These are phyloP conservation scores for Esox lucius DNA, from an alignment of 2,797 vertebrate genomes.

Conservation along the genomic window DNA sequence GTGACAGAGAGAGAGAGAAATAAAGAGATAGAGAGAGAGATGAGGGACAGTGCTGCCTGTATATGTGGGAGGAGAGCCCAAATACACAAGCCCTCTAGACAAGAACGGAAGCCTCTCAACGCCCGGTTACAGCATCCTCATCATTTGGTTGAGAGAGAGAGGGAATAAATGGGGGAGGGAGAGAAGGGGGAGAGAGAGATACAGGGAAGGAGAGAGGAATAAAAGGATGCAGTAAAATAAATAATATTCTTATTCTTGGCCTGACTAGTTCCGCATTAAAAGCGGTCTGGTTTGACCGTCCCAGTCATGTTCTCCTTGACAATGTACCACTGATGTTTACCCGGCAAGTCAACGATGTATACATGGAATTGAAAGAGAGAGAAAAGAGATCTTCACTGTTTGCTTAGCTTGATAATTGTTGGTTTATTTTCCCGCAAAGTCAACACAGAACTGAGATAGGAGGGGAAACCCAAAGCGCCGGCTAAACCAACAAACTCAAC, in stretches of 20 bases:
- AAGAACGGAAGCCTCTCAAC: not conserved
- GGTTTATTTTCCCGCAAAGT: conserved; percentile 29
- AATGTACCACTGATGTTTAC: not conserved
- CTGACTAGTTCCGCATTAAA: too few species aligned
- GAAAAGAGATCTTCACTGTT: conserved; percentile 1
- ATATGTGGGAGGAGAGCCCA: conserved; percentile 12
- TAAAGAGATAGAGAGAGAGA: too few species aligned
- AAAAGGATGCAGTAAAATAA: not conserved
- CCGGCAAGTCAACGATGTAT: not conserved
- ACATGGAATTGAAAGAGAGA: too few species aligned
- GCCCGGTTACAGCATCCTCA: not conserved
- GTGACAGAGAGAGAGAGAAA: too few species aligned
- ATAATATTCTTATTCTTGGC: too few species aligned
- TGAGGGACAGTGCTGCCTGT: too few species aligned
- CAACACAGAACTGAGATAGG: conserved; percentile 16
- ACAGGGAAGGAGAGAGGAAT: not conserved
- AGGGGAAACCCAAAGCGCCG: conserved; percentile 20
- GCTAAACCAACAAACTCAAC: conserved; percentile 31
- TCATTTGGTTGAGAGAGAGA: not conserved
- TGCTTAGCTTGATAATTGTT: conserved; percentile 17
- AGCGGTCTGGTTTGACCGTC: too few species aligned
- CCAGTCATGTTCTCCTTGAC: too few species aligned
- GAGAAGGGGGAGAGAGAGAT: not conserved
- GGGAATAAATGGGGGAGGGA: too few species aligned
- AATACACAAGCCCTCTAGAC: not conserved